Base-by-base conservation (phyloP, 2,113 vertebrate genomes). In the Rhodinocichla rosea region DNA sequence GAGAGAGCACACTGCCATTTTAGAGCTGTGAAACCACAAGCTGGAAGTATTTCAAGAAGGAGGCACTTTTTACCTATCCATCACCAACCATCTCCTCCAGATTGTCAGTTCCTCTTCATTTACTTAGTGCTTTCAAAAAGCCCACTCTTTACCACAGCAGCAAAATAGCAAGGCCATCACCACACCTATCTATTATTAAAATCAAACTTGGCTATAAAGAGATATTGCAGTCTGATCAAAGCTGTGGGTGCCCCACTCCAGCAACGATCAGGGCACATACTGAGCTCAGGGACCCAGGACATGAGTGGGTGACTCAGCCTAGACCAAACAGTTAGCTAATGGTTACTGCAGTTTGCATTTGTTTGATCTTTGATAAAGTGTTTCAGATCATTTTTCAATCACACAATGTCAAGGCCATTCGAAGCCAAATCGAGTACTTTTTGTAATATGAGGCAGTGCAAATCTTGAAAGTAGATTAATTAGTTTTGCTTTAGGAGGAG, bases 371-470 rank as follows among this genome's bases (percentile, higher is more conserved):
- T 45, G 77, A 94, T 91, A 87, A 94, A 83, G 55, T 8, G 37
- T 82, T 84, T 92, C 56, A 73, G 89, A 68, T 80, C 23, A 77
- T 89, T 91, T 95, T 95, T 95, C 74, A 92, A 65, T 90, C 56
- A 35, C 35, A 47, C 11, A 9, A 49, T 33, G 53, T 85, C n/a
- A 65, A 79, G 50, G n/a, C 55, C 35, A 45, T 83, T 87, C 2
- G 4, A 92, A 83, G 27, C 5, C 73, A 85, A 84, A 65, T 14
- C 33, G 49, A 50, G 45, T 40, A 63, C 71, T 83, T 90, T 83
- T 17, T 80, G 78, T 92, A 90, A 95, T 33, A 67, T 13, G 63
- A 94, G 78, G 74, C 67, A 80, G 75, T n/a, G 14, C 23, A 84
- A 21, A 53, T 83, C 82, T 65, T 60, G n/a, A 42, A 77, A 88